Base-by-base conservation (phyloP, 1,140 invertebrate genomes). In the Heliconius nattereri region DNA sequence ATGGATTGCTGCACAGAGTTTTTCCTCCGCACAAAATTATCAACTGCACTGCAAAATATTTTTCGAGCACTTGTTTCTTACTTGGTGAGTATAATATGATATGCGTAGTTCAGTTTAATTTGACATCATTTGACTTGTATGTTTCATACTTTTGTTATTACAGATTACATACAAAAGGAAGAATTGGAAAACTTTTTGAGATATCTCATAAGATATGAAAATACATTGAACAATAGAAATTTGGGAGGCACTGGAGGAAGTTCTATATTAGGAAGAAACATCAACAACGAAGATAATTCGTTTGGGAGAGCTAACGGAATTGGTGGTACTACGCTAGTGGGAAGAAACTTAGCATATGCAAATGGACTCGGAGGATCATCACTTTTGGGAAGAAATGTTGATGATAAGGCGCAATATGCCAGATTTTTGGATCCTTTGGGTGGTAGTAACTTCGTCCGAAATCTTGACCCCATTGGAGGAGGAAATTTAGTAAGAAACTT, bases 371-470 rank as follows among this genome's bases (percentile, higher is more conserved):
- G 89, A 29, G 87, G 87, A 45, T 80, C 84, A 9, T 76, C 81
- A 35, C 78, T 91, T 20, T 45, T 87, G 9, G 86, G 85, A 19
- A 85, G 91, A 78, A 88, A 88, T 73, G 16, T 87, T 11, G 87
- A 89, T 78, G 84, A 84, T n/a, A 80, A 88, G 85, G 13, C 85
- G 87, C n/a, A 83, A 87, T 91, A 89, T 84, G 75, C 87, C 7
- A 87, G 94, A 84, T 94, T 94, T 82, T 81, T 95, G 20, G 95
- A 95, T 81, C 86, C 89, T 13, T 89, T 95, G 6, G 94, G 91
- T 0, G 92, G 91, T n/a, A 87, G 91, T 20, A 88, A 95, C 84
- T 83, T 95, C 23, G 88, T 95, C 7, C 87, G 94, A 20, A 89
- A 89, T 82, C 81, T 94, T 70, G 91, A 95, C 81, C 86, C 89